Evolutionary conservation across 2,113 vertebrate species (phyloP).

Genomic region (Montifringilla adamsi): DNA sequence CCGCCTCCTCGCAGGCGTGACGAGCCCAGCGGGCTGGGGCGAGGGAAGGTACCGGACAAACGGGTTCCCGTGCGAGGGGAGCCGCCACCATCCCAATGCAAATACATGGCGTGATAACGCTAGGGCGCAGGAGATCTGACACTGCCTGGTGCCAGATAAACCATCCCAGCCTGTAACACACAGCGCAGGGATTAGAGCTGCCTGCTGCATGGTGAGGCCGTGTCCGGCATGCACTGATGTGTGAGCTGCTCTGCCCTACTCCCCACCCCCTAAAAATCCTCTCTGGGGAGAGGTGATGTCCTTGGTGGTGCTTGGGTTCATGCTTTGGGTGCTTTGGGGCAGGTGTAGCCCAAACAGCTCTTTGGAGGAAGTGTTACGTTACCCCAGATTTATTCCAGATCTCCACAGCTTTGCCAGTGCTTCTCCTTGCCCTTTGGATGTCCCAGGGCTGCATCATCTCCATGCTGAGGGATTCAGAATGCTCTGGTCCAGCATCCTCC

Average conservation of each 20-base stretch:
- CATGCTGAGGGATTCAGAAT: fast-evolving
- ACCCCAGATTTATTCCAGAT: fast-evolving
- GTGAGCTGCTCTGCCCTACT: not conserved
- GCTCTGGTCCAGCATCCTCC: not conserved
- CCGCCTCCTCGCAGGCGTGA: not conserved
- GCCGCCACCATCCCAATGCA: conserved; percentile 22
- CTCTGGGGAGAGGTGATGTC: not conserved
- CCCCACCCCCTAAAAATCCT: not conserved
- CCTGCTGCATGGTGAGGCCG: fast-evolving
- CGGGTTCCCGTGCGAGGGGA: not conserved
- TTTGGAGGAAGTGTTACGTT: not conserved
- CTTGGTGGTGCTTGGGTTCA: not conserved
- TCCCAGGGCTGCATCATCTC: not conserved
- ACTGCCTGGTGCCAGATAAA: not conserved
- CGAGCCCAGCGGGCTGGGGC: not conserved
- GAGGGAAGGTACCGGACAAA: conserved; percentile 12
- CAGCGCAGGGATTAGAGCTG: not conserved
- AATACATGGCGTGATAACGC: not conserved
- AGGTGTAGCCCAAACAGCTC: not conserved
- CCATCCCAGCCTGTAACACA: fast-evolving
- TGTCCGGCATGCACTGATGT: fast-evolving
- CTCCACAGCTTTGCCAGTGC: not conserved
- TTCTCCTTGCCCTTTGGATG: fast-evolving
- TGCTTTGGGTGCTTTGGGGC: not conserved
- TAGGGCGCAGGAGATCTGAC: not conserved